These are phyloP conservation scores for Amphibalanus amphitrite DNA, from an alignment of 1,140 invertebrate species.

Conservation along the genomic window DNA sequence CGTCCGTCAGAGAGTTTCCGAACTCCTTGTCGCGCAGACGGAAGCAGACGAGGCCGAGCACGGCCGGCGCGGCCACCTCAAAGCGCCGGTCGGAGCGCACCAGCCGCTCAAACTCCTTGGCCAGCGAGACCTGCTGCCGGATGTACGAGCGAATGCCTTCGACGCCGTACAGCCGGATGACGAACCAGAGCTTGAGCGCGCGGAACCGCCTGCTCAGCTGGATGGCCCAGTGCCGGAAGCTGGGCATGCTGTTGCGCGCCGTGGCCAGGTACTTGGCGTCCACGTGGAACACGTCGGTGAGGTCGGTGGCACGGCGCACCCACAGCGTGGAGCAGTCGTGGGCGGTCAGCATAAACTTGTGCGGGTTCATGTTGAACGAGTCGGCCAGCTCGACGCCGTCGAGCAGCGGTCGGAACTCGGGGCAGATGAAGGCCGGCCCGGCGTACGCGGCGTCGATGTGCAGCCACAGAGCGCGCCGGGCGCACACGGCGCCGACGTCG, in stretches of 20 bases:
- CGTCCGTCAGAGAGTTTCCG: slow-evolving; percentile 72
- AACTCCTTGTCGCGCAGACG: slow-evolving; percentile 51
- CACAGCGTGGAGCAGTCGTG: slow-evolving; percentile 66
- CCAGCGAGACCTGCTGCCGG: slow-evolving; percentile 45
- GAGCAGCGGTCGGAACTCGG: slow-evolving; percentile 75
- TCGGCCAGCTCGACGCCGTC: slow-evolving; percentile 73
- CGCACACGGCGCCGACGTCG: slow-evolving; percentile 66
- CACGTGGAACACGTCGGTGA: slow-evolving; percentile 72
- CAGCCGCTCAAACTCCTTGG: slow-evolving; percentile 61
- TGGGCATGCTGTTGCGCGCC: slow-evolving; percentile 33
- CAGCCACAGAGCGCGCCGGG: slow-evolving; percentile 58
- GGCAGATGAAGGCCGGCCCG: slow-evolving; percentile 77
- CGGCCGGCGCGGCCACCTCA: slow-evolving; percentile 70
- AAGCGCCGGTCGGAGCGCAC: slow-evolving; percentile 57
- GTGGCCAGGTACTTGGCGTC: slow-evolving; percentile 81
- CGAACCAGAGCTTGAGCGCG: slow-evolving; percentile 91
- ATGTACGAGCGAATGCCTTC: slow-evolving; percentile 77
- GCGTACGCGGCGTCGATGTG: slow-evolving; percentile 93
- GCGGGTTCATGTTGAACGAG: slow-evolving; percentile 90
- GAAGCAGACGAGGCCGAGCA: slow-evolving; percentile 85
- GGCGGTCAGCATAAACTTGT: slow-evolving; percentile 91
- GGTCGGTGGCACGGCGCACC: slow-evolving; percentile 18
- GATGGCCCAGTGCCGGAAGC: slow-evolving; percentile 89
- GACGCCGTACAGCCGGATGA: slow-evolving; percentile 70
- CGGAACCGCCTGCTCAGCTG: slow-evolving; percentile 87